Conservation (phyloP, 2,797 vertebrate genomes). For the Karalla daura region DNA sequence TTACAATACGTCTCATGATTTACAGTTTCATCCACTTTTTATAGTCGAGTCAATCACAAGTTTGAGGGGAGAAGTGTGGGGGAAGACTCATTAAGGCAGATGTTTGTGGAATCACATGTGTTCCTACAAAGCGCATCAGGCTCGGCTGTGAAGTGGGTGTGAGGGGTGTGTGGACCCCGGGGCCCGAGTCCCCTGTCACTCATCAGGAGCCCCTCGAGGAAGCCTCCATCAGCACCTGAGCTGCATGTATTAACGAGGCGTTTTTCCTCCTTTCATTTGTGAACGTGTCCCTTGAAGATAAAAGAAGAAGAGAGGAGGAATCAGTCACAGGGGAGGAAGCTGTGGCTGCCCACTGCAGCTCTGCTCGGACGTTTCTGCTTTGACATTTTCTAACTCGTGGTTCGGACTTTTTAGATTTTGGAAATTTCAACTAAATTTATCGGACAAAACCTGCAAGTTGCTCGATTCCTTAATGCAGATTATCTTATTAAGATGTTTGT, state of each 20-base stretch:
- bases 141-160: constrained; percentile 59
- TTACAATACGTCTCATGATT: constrained; percentile 85
- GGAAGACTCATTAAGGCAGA: constrained; percentile 80
- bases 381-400: no score
- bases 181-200: constrained; percentile 58
- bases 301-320: neutral
- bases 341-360: no score
- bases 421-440: no score
- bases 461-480: no score
- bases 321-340: no score
- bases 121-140: constrained; percentile 51
- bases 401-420: no score
- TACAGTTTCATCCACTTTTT: constrained; percentile 85
- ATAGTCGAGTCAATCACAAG: constrained; percentile 85
- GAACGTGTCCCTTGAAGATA: neutral
- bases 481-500: no score
- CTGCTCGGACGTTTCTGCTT: no score
- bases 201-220: constrained; percentile 31
- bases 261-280: neutral
- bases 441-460: no score
- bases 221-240: constrained; percentile 14
- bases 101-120: constrained; percentile 77
- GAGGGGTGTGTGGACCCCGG: constrained; percentile 49
- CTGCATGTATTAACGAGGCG: constrained; percentile 17
- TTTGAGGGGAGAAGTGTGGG: constrained; percentile 79